Conservation (phyloP, 30 jellyfish, hydroid and myxozoan genomes). For the Aurelia aurita region DNA sequence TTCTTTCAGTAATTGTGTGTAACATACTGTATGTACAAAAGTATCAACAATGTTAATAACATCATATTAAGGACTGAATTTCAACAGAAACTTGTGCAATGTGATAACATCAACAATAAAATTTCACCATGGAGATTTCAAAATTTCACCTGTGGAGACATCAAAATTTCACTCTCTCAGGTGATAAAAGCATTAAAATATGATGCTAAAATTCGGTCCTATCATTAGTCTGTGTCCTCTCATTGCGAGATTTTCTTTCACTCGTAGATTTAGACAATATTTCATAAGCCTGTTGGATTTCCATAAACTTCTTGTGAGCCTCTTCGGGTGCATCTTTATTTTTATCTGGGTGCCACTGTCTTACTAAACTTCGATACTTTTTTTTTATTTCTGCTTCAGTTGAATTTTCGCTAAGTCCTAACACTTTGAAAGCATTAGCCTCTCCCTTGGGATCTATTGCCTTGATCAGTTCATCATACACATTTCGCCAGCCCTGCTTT, state of each 20-base stretch:
- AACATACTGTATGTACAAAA: no score
- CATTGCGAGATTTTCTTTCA: slow-evolving; percentile 59
- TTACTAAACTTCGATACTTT: slow-evolving; percentile 78
- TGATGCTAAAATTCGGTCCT: slow-evolving; percentile 78
- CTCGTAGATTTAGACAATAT: slow-evolving; percentile 66
- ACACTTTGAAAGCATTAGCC: slow-evolving; percentile 91
- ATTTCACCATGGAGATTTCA: no score
- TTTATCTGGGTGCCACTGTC: slow-evolving; percentile 97
- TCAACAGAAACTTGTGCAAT: no score
- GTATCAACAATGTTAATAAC: no score
- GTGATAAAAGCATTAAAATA: no score
- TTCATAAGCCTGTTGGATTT: slow-evolving; percentile 91
- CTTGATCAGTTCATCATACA: slow-evolving; percentile 93
- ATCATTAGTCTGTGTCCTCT: slow-evolving; percentile 56
- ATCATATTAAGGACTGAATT: no score
- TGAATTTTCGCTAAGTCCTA: slow-evolving; percentile 82
- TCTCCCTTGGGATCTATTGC: slow-evolving; percentile 98
- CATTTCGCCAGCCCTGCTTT: slow-evolving; percentile 93
- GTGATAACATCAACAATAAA: no score
- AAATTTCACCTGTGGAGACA: no score
- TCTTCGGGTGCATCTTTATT: slow-evolving; percentile 74
- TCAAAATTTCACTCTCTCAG: no score
- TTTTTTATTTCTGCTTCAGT: slow-evolving; percentile 84
- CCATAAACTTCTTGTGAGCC: slow-evolving; percentile 89
- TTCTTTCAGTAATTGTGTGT: no score